Evolutionary conservation across 2,113 vertebrate species (phyloP), one percentile per base, ranked within the genome.

Genomic region (Pitta sordida): DNA sequence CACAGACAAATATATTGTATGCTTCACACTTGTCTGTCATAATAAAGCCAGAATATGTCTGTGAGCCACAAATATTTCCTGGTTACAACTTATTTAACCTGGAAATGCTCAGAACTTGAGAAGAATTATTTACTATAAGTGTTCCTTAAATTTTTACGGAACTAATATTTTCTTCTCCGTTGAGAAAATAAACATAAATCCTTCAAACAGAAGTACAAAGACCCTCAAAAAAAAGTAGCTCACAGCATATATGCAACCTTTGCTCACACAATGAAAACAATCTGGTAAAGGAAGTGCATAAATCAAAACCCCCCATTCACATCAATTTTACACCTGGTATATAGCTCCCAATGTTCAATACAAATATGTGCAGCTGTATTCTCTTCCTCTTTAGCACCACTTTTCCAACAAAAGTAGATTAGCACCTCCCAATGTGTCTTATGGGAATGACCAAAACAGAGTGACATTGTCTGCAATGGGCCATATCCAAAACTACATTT

Each of bases 1-100:
- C 46, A 32, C n/a, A 68, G 51, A 70, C 34, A 91, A 80, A 81
- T 91, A 83, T 76, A 93, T 90, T 82, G 27, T 39, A 62, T 62
- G 63, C 7, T 71, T 93, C 92, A 88, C 36, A 70, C 10, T 63
- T 20, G 3, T 56, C 39, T 82, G 13, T 56, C 34, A 29, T 24
- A 91, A 55, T 65, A 62, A 93, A 74, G 23, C 55, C 32, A 56
- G 77, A 86, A 37, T 78, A 64, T 36, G 26, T 48, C 46, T 63
- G 17, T n/a, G 3, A 88, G 16, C 6, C 68, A 91, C 26, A 77
- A 48, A 16, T 1, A 26, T 67, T 81, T 83, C 37, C 63, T 68
- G 68, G 23, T 73, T 86, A 65, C 18, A 77, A 26, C 1, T 52
- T 63, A 81, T 48, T 81, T 74, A 88, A 81, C 19, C 24, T 60